Conservation (phyloP, 2,888 invertebrate genomes). For the Perithous albicinctus region DNA sequence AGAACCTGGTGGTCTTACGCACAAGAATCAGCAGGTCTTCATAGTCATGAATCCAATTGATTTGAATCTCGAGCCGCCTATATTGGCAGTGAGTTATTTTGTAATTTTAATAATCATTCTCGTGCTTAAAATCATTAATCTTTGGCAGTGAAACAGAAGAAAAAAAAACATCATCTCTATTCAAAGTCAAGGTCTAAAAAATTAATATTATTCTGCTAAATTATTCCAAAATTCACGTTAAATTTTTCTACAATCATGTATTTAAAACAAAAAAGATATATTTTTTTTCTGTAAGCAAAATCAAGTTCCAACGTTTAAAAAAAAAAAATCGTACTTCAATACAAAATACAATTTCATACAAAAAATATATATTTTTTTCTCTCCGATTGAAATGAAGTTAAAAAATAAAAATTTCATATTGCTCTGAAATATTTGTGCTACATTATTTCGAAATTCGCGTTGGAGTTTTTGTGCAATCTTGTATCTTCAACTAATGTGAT, state of each 20-base stretch:
- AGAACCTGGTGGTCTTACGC: slow-evolving; percentile 95
- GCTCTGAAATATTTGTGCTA: not conserved
- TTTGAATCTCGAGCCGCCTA: slow-evolving; percentile 94
- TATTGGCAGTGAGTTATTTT: slow-evolving; percentile 91
- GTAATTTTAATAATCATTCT: slow-evolving; percentile 12
- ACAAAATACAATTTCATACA: too few relatives aligned
- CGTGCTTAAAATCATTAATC: not conserved
- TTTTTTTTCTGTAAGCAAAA: not conserved
- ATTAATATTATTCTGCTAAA: not conserved
- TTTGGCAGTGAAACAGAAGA: not conserved
- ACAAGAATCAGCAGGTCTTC: slow-evolving; percentile 98
- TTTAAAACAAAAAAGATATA: not conserved
- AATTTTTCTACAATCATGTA: too few relatives aligned
- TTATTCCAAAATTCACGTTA: too few relatives aligned
- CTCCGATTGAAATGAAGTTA: too few relatives aligned
- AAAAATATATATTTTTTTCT: too few relatives aligned
- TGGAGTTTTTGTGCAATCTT: slow-evolving; percentile 11
- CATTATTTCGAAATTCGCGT: slow-evolving; percentile 20
- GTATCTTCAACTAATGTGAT: slow-evolving; percentile 22
- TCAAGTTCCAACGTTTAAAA: not conserved
- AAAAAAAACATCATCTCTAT: not conserved
- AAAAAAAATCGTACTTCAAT: too few relatives aligned
- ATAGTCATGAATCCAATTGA: slow-evolving; percentile 98
- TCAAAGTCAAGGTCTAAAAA: not conserved
- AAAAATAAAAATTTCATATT: too few relatives aligned